Evolutionary conservation across 1,140 invertebrate genomes (phyloP).

Genomic region (Wasmannia auropunctata): DNA sequence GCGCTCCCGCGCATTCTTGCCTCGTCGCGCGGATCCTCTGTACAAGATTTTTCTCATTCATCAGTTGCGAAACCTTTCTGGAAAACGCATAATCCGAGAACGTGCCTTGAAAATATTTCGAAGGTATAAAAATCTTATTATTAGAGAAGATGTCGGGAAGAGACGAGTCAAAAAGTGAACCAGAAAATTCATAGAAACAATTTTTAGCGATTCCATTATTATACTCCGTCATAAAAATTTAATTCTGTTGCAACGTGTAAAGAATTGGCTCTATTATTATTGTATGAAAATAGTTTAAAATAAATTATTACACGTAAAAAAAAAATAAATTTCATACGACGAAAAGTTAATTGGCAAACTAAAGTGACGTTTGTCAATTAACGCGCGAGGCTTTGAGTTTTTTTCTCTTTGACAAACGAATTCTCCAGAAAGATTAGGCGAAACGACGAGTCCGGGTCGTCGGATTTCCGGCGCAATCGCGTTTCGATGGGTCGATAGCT

Average conservation of each 20-base stretch:
- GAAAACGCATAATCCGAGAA: slow-evolving; percentile 2
- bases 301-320: not conserved
- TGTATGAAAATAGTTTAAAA: not conserved
- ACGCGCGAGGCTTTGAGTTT: not conserved
- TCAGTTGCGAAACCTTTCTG: slow-evolving; percentile 45
- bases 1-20: slow-evolving; percentile 45
- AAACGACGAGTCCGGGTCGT: slow-evolving; percentile 10
- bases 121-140: not conserved
- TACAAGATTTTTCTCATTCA: slow-evolving; percentile 49
- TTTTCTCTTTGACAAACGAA: not conserved
- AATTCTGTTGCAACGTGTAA: not conserved
- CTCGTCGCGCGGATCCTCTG: slow-evolving; percentile 47
- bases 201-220: not conserved
- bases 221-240: not conserved
- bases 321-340: not conserved
- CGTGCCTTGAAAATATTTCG: not conserved
- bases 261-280: not conserved
- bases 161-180: not conserved
- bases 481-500: slow-evolving; percentile 42
- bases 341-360: not conserved
- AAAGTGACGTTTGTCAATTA: not conserved
- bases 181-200: not conserved
- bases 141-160: not conserved
- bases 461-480: slow-evolving; percentile 41
- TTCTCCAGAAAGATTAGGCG: slow-evolving; percentile 55